These are phyloP conservation scores for Sturnira hondurensis DNA, from an alignment of 2,113 vertebrate species.

Conservation along the genomic window DNA sequence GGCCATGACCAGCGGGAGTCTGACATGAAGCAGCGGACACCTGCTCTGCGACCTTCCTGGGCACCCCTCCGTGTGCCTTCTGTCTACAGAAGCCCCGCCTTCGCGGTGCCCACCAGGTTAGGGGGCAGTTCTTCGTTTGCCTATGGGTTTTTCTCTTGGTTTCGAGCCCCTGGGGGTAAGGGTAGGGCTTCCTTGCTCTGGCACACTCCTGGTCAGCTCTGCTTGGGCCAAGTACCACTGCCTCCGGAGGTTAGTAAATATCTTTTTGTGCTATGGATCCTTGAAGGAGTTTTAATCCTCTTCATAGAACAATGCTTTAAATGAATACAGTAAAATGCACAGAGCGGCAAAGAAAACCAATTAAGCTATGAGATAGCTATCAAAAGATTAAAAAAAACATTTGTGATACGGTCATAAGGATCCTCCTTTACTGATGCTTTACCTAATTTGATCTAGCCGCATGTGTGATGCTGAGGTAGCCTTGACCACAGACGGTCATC, in stretches of 20 bases:
- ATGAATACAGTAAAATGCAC: not conserved
- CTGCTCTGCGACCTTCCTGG: not conserved
- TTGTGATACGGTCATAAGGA: not conserved
- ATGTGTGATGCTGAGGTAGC: not conserved
- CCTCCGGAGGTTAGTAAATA: not conserved
- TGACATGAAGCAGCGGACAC: accelerated
- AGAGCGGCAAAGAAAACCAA: not conserved
- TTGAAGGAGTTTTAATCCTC: not conserved
- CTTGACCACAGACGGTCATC: not conserved
- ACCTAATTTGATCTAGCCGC: not conserved
- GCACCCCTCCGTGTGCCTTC: not conserved
- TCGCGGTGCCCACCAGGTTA: not conserved
- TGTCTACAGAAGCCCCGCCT: accelerated
- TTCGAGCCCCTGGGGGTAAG: not conserved
- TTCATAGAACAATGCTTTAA: not conserved
- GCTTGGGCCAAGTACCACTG: not conserved
- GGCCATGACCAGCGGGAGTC: not conserved
- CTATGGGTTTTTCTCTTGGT: not conserved
- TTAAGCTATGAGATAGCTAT: not conserved
- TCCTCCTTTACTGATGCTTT: not conserved
- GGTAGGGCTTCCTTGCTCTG: not conserved
- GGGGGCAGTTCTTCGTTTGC: not conserved
- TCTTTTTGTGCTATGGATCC: not conserved
- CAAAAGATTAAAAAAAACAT: not conserved
- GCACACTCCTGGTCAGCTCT: not conserved